These are phyloP conservation scores for Paelopatides confundens DNA, from an alignment of 53 echinoderm and acorn worm genomes.

Conservation along the genomic window DNA sequence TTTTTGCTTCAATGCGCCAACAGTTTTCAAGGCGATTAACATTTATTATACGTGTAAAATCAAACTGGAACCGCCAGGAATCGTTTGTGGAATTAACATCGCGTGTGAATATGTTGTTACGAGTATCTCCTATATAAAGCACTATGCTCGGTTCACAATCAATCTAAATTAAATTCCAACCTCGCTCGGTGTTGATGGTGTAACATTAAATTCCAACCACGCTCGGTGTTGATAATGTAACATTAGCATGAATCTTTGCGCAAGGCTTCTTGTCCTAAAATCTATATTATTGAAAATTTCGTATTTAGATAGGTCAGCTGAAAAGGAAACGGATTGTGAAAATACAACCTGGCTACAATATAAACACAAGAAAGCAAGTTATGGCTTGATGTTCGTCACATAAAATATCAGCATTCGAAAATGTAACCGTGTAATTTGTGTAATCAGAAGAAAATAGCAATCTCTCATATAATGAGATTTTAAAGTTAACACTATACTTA, in stretches of 20 bases:
- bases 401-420: too few species aligned
- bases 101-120: background rate
- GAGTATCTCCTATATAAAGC: background rate
- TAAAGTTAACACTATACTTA: too few species aligned
- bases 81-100: background rate
- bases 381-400: too few species aligned
- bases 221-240: background rate
- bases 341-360: too few species aligned
- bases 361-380: too few species aligned
- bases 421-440: too few species aligned
- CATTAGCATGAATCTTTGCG: background rate
- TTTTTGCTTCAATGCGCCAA: too few species aligned
- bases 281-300: background rate
- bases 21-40: conserved; percentile 29
- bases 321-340: background rate
- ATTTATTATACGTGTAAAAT: too few species aligned
- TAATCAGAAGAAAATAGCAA: too few species aligned
- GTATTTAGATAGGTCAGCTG: background rate
- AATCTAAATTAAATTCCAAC: conserved; percentile 3
- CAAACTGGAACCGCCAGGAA: background rate
- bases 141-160: background rate
- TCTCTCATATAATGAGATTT: too few species aligned
- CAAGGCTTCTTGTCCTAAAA: background rate
- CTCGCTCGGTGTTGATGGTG: background rate
- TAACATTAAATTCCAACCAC: too few species aligned